Conservation (phyloP, 1,140 invertebrate species). For the Laodelphax striatellus region DNA sequence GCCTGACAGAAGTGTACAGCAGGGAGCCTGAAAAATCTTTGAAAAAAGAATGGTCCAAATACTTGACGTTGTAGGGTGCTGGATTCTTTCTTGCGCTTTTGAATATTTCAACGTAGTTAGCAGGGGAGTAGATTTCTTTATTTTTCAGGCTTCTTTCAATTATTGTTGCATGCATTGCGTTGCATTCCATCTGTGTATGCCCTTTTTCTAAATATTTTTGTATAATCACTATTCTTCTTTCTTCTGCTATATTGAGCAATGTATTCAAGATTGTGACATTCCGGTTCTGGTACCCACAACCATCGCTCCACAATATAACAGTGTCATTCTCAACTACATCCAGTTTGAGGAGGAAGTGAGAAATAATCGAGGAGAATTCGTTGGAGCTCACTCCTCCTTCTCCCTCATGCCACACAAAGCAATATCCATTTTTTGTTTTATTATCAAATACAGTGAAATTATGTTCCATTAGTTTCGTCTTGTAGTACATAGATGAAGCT, state of each 20-base stretch:
- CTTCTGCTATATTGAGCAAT: constrained; percentile 21
- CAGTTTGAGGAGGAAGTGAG: neutral
- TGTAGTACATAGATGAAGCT: constrained; percentile 32
- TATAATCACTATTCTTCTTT: constrained; percentile 23
- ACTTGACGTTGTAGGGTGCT: constrained; percentile 2
- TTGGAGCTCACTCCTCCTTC: constrained; percentile 2
- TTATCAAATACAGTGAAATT: constrained; percentile 35
- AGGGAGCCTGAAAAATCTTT: constrained; percentile 3
- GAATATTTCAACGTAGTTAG: constrained; percentile 3
- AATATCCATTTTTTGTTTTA: constrained; percentile 10
- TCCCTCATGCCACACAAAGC: constrained; percentile 11
- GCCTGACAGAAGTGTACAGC: constrained; percentile 4
- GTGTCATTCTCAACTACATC: neutral
- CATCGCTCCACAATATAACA: no score
- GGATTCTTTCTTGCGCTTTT: neutral
- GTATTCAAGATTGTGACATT: constrained; percentile 28
- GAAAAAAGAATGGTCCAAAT: constrained; percentile 9
- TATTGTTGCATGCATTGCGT: constrained; percentile 26
- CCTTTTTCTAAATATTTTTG: constrained; percentile 33
- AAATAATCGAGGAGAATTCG: constrained; percentile 2
- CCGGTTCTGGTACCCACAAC: constrained; percentile 30
- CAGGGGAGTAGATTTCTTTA: constrained; percentile 5
- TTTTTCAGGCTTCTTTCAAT: constrained; percentile 12
- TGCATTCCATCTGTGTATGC: constrained; percentile 34
- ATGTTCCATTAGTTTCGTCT: constrained; percentile 32